Base-by-base conservation (phyloP, 1,140 invertebrate species). In the Lucilia sericata region DNA sequence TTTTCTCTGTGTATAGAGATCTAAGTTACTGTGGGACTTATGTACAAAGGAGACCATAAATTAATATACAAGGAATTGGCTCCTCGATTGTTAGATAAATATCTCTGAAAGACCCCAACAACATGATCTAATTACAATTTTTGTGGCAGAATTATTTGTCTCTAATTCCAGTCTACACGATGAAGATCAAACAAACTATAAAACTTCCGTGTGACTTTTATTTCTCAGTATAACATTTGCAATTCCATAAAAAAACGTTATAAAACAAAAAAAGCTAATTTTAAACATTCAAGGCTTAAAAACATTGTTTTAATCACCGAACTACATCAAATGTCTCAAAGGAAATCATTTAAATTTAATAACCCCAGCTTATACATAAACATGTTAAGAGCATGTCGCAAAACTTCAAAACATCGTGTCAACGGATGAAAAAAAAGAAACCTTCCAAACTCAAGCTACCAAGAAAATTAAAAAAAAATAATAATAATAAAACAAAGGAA, bases 281-380 rank as follows among this genome's bases (percentile, higher is more conserved):
- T 25, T 19, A 70, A 2, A 12, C 19, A 4, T 70, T 70, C 65
- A 70, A 70, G 65, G 19, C n/a, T 21, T 70, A 2, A 70, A 25
- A 70, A 70, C 19, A 70, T 21, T 70, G 65, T 21, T 70, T 70
- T 70, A 70, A 70, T 70, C 65, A 19, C 65, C 19, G 65, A 70
- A 70, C 65, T 19, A 70, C 65, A 70, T 19, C 65, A 70, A 70
- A 70, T 70, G 19, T 70, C 65, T 70, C 65, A 21, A 21, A 70
- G 65, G 65, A 21, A 70, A 70, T 70, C 65, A 70, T 70, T 70
- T 70, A 70, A 70, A 70, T 70, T 70, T 70, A 70, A 70, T 70
- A 70, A 70, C 65, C 60, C 65, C 65, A 70, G 19, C 65, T 70
- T 70, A 70, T 21, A 70, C 65, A 70, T 70, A 70, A 70, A 70